These are phyloP conservation scores for Mallotus villosus DNA, from an alignment of 2,797 vertebrate genomes.

Conservation along the genomic window DNA sequence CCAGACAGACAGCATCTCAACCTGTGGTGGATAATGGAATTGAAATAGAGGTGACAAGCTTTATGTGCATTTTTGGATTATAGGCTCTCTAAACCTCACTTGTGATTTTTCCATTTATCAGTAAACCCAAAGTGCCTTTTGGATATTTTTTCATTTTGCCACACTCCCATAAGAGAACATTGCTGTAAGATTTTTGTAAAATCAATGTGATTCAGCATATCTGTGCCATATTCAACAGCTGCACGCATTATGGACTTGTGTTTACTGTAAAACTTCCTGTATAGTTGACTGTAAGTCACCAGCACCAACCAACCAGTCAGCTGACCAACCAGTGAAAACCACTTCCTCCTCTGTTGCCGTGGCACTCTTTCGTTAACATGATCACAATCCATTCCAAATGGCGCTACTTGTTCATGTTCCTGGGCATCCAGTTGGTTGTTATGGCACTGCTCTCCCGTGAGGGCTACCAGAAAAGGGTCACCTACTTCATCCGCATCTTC, in stretches of 20 bases:
- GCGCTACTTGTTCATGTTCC: conserved; percentile 78
- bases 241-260: conserved; percentile 3
- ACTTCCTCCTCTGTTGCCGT: conserved; percentile 7
- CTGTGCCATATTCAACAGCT: conserved; percentile 12
- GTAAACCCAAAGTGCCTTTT: conserved; percentile 66
- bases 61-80: not conserved
- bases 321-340: not conserved
- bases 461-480: conserved; percentile 74
- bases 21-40: conserved; percentile 44
- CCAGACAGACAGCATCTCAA: conserved; percentile 36
- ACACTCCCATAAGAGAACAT: not conserved
- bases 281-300: not conserved
- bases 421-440: conserved; percentile 80
- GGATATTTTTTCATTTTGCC: not conserved
- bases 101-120: conserved; percentile 12
- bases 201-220: not conserved
- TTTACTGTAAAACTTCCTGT: conserved; percentile 13
- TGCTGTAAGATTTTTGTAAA: too few species aligned
- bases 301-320: not conserved
- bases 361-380: conserved; percentile 49
- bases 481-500: conserved; percentile 79
- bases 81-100: conserved; percentile 17
- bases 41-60: conserved; percentile 8
- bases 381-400: conserved; percentile 72
- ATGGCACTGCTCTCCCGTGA: conserved; percentile 80